A percentile compares a stretch with the other conserved stretches of the same genome.
Conservation (phyloP, 2,888 invertebrate genomes). For the Parnassius smintheus region DNA sequence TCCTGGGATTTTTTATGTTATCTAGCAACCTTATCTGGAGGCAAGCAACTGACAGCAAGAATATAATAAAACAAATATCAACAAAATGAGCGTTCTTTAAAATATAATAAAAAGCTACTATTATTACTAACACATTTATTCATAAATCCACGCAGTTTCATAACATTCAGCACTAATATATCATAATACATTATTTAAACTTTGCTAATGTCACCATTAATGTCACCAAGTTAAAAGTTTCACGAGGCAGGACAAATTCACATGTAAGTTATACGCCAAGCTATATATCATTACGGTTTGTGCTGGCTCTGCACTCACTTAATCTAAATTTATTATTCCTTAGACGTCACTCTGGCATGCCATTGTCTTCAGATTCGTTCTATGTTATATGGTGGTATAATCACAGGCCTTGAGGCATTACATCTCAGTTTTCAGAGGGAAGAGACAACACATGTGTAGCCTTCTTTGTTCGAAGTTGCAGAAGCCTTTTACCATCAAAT, state of each 20-base stretch:
- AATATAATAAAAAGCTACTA: too few species aligned
- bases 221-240: background rate
- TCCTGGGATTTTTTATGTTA: too few species aligned
- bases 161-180: background rate
- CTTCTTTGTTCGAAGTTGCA: too few species aligned
- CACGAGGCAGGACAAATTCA: background rate
- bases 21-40: too few species aligned
- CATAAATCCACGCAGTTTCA: background rate
- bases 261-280: conserved; percentile 4
- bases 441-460: too few species aligned
- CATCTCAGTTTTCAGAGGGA: too few species aligned
- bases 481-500: too few species aligned
- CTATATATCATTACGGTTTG: background rate
- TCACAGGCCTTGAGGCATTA: too few species aligned
- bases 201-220: background rate
- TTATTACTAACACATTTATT: too few species aligned
- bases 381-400: background rate
- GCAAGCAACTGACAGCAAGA: too few species aligned
- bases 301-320: background rate
- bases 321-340: conserved; percentile 10
- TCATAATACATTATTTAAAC: background rate
- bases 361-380: conserved; percentile 11
- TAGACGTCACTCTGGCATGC: conserved; percentile 18
- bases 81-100: too few species aligned
- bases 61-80: too few species aligned